Evolutionary conservation across 2,113 vertebrate genomes (phyloP), one percentile per base, ranked within the genome.

Genomic region (Lophotis ruficrista): DNA sequence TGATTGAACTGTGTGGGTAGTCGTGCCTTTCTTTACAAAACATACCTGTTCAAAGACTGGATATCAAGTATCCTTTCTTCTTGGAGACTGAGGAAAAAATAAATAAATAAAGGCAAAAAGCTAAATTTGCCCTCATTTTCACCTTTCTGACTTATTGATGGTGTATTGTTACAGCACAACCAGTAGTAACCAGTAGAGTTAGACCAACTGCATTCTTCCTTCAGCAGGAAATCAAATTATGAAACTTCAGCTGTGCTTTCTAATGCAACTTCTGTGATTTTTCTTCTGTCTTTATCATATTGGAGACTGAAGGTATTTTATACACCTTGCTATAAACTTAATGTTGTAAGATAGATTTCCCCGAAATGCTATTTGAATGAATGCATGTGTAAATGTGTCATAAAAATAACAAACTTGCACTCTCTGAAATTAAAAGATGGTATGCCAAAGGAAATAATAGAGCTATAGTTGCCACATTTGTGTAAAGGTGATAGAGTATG

Each of bases 121-220:
- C 87, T 94, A 53, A 97, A 97, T 97, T 92, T 98, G 94, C 85
- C 97, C 97, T 83, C 13, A 0, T 94, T 81, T 94, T 98, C 96
- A 98, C 97, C 97, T 69, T 91, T 82, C 76, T n/a, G 47, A 33
- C 77, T 96, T 95, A 62, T 12, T 94, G 82, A 77, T 81, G 43
- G 38, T 12, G 6, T 62, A 25, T 43, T 91, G 83, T 93, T 94
- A 41, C 27, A 82, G 15, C 65, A 53, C 68, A 94, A 27, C 61
- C 25, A 51, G 70, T 73, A 84, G 41, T 23, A 31, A 38, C 37
- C 31, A 19, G 54, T 28, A 8, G 66, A 62, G 28, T 78, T 73
- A 66, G 45, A 57, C 21, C 10, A 72, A 14, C 28, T 31, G 73
- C 50, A 3, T 70, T 35, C 5, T 60, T 38, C 45, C 15, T 71